Evolutionary conservation across 2,113 vertebrate species (phyloP), one percentile per base, ranked within the genome.

Genomic region (Cettia cetti): DNA sequence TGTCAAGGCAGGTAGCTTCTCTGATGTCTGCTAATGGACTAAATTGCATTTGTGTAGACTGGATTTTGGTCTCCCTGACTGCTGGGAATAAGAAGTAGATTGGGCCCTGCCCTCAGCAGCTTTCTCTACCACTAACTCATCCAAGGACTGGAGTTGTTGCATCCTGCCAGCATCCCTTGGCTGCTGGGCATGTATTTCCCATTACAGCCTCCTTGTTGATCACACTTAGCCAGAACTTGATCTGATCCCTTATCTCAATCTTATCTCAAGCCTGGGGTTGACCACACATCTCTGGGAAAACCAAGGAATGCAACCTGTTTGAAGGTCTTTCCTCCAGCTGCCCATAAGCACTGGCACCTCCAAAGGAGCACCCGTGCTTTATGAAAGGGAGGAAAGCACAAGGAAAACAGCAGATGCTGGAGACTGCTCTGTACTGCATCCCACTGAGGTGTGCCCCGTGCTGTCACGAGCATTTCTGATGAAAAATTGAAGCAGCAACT

Each of bases 1-100:
- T 96, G 94, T 94, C 1, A 18, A 91, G 91, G 77, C 96, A 96
- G 84, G 94, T 95, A 94, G 20, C 30, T 87, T 61, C 92, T 92
- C 65, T 94, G 81, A 92, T 87, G 66, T 82, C 69, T 87, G 65
- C 74, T 89, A 94, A 95, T 71, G 37, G 53, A 35, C 53, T 92
- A 65, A 91, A 89, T n/a, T 89, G 74, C 26, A 22, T 91, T 78
- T 89, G 77, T 79, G 95, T 76, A 72, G 49, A 21, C 69, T 54
- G 74, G 19, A 76, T 86, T 92, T 89, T 89, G 53, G 44, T 80
- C n/a, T 87, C 40, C 44, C 53, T 72, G 81, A 56, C 37, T 91
- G 74, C 57, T 95, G 83, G 65, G 78, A 91, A 60, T 75, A 75
- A 78, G 54, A 80, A 86, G 39, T n/a, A 65, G 64, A 44, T 21